Evolutionary conservation across 2,113 vertebrate genomes (phyloP), one percentile per base, ranked within the genome.

Genomic region (Burhinus oedicnemus): DNA sequence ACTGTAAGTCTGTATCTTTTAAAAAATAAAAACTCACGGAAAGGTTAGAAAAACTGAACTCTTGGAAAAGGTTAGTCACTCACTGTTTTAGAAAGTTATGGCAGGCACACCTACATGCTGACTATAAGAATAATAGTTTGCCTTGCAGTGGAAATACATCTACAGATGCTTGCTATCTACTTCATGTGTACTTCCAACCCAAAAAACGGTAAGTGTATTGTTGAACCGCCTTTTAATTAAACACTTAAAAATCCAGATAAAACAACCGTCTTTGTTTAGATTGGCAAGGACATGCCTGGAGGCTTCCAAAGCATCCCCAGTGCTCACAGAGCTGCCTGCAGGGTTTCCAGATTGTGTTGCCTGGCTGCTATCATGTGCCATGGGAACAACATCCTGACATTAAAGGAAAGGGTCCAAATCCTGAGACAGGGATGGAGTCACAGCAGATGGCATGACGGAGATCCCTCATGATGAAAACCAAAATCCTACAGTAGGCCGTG

Each of bases 181-280:
- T 76, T 76, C 44, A 8, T 49, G 70, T 90, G 76, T 62, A 36
- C 69, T 91, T 94, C 60, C 83, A 94, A 9, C 71, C 72, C 45
- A 91, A 86, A 6, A 88, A 95, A 79, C 2, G 34, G 49, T 81
- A 69, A 95, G 77, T 58, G 36, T 51, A 4, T 66, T 91, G 75
- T 83, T 91, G 58, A 97, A 83, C 13, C 20, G 44, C 42, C 58
- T 90, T 92, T 96, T 80, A 77, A 90, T 95, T 55, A 90, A 90
- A 66, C 75, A 62, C 42, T 94, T 88, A 30, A 72, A 95, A 88
- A 77, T 74, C 66, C 84, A 94, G 82, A 64, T 95, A 77, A 93
- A 93, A 60, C 55, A 55, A 26, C 57, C 1, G 0, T 68, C 65
- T 77, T 81, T 89, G 84, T 95, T 94, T 72, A 70, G 74, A 62